phyloP scores from a whole-genome alignment of 2,888 invertebrate genomes.

The Agonopterix alstromeriana region DNA sequence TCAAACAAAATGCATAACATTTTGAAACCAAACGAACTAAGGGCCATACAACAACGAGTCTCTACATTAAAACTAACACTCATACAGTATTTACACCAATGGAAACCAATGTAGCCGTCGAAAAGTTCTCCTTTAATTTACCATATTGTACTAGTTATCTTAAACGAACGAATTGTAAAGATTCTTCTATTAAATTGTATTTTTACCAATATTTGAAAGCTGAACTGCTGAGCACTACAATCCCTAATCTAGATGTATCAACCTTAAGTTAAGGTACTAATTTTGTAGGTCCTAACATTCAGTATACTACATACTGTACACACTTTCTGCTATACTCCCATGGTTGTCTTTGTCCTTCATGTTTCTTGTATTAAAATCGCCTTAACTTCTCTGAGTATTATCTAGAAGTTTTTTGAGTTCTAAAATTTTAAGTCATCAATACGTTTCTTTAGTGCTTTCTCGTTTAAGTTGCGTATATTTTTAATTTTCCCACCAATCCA shows the following conservation, averaged over 20 bases:
- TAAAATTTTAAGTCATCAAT: too few relatives aligned
- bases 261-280: slow-evolving; percentile 53
- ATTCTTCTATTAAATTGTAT: slow-evolving; percentile 43
- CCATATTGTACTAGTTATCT: slow-evolving; percentile 45
- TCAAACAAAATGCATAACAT: slow-evolving; percentile 5
- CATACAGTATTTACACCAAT: slow-evolving; percentile 61
- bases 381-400: too few relatives aligned
- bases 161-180: slow-evolving; percentile 55
- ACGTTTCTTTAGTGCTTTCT: too few relatives aligned
- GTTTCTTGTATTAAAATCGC: too few relatives aligned
- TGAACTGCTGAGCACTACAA: slow-evolving; percentile 62
- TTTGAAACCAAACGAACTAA: slow-evolving; percentile 23
- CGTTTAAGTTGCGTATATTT: too few relatives aligned
- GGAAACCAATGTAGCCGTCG: slow-evolving; percentile 36
- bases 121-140: slow-evolving; percentile 35
- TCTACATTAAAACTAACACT: slow-evolving; percentile 55
- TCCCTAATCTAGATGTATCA: slow-evolving; percentile 59
- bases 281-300: slow-evolving; percentile 50
- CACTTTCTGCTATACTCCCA: slow-evolving; percentile 8
- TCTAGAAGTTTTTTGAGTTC: too few relatives aligned
- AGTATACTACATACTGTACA: slow-evolving; percentile 51
- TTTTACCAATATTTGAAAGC: slow-evolving; percentile 74
- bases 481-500: not conserved
- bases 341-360: too few relatives aligned
- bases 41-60: slow-evolving; percentile 31